Evolutionary conservation across 2,888 invertebrate genomes (phyloP).

Genomic region (Eurois occulta): DNA sequence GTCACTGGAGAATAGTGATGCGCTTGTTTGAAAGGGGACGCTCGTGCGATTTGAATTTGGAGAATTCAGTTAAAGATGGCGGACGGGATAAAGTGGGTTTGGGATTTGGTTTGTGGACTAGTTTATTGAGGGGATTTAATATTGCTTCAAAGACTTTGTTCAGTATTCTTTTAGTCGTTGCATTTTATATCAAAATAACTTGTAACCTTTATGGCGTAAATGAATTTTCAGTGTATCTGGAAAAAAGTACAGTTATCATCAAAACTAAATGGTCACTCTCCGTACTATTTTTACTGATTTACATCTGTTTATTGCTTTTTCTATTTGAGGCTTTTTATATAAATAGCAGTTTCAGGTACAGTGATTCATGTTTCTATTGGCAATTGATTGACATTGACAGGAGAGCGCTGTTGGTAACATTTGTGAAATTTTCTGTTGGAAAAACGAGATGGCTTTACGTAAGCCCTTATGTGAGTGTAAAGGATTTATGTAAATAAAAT

Average conservation of each 20-base stretch:
- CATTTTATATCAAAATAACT: neutral
- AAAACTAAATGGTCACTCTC: neutral
- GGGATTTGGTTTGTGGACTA: conserved; percentile 25
- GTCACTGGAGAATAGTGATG: conserved; percentile 65
- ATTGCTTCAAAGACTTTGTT: neutral
- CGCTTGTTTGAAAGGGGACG: conserved; percentile 48
- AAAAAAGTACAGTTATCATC: neutral
- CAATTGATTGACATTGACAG: neutral
- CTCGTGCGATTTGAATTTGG: conserved; percentile 51
- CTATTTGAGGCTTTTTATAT: neutral
- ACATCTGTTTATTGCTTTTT: neutral
- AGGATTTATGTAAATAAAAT: conserved; percentile 73
- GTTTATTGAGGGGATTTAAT: neutral
- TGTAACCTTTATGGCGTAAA: neutral
- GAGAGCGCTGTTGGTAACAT: neutral
- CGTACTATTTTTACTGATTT: neutral
- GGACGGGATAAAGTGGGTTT: conserved; percentile 20
- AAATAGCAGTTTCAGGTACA: neutral
- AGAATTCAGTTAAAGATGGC: conserved; percentile 56
- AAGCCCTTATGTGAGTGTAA: no score
- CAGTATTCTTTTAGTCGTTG: neutral
- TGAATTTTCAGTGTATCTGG: no score
- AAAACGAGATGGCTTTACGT: neutral
- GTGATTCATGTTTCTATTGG: neutral
- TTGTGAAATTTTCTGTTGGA: neutral